Evolutionary conservation across 2,113 vertebrate species (phyloP).

Genomic region (Microcebus tavaratra): DNA sequence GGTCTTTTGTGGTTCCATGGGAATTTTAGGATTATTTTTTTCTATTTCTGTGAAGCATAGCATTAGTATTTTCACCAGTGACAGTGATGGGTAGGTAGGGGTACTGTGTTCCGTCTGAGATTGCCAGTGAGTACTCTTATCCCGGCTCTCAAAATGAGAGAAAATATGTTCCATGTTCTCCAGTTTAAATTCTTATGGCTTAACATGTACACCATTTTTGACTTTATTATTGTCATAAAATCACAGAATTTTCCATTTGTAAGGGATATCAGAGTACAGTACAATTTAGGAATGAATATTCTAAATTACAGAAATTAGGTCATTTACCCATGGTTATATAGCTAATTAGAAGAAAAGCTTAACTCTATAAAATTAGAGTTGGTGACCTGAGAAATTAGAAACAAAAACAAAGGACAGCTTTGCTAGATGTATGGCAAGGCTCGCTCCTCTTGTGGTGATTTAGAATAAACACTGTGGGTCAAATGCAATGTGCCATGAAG

Average conservation of each 20-base stretch:
- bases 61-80: too few relatives aligned
- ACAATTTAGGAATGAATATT: not conserved
- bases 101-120: not conserved
- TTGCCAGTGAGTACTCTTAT: not conserved
- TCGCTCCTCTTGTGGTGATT: not conserved
- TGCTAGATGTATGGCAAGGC: not conserved
- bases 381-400: slow-evolving; percentile 18
- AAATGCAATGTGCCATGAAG: not conserved
- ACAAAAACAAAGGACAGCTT: not conserved
- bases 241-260: not conserved
- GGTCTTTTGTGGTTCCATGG: too few relatives aligned
- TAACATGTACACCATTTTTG: not conserved
- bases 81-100: too few relatives aligned
- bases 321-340: not conserved
- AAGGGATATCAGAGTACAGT: not conserved
- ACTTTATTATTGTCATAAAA: slow-evolving; percentile 10
- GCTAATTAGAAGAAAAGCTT: slow-evolving; percentile 17
- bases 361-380: slow-evolving; percentile 1
- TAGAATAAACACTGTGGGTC: not conserved
- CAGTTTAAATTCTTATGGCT: not conserved
- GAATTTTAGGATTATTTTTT: too few relatives aligned
- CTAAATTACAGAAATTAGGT: not conserved
- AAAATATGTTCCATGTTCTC: not conserved
- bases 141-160: not conserved
- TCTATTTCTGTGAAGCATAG: too few relatives aligned